A percentile compares a stretch with the other conserved stretches of the same genome.
These are phyloP conservation scores for Pollachius pollachius DNA, from an alignment of 2,113 vertebrate species.

Conservation along the genomic window DNA sequence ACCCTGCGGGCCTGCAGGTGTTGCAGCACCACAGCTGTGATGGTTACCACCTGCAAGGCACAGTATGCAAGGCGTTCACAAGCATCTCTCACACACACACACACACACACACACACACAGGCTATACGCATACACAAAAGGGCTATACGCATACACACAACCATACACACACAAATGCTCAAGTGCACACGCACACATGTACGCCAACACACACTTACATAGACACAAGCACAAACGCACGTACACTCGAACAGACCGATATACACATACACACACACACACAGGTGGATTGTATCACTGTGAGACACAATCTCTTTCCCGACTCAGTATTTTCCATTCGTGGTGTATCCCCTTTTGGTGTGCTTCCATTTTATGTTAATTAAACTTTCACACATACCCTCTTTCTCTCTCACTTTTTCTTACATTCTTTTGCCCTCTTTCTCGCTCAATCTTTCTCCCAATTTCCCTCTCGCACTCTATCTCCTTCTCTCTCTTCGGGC, in stretches of 20 bases:
- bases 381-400: neutral
- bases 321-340: too few relatives aligned
- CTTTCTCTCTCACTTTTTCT: neutral
- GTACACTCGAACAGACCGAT: neutral
- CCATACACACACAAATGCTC: neutral
- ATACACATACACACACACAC: neutral
- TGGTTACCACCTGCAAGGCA: conserved; percentile 36
- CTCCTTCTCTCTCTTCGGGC: neutral
- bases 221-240: too few relatives aligned
- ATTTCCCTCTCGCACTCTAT: neutral
- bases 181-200: neutral
- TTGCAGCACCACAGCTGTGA: conserved; percentile 64
- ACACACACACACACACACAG: too few relatives aligned
- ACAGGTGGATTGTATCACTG: too few relatives aligned
- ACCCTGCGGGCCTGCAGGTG: conserved; percentile 49
- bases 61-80: conserved; percentile 67
- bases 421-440: neutral
- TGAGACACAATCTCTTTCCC: too few relatives aligned
- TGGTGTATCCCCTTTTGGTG: too few relatives aligned
- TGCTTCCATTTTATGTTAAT: neutral
- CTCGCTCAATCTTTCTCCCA: neutral
- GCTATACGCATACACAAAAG: too few relatives aligned
- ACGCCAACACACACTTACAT: too few relatives aligned
- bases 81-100: too few relatives aligned
- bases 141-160: too few relatives aligned